These are phyloP conservation scores for Druceiella hillmani DNA, from an alignment of 2,888 invertebrate species.

Conservation along the genomic window DNA sequence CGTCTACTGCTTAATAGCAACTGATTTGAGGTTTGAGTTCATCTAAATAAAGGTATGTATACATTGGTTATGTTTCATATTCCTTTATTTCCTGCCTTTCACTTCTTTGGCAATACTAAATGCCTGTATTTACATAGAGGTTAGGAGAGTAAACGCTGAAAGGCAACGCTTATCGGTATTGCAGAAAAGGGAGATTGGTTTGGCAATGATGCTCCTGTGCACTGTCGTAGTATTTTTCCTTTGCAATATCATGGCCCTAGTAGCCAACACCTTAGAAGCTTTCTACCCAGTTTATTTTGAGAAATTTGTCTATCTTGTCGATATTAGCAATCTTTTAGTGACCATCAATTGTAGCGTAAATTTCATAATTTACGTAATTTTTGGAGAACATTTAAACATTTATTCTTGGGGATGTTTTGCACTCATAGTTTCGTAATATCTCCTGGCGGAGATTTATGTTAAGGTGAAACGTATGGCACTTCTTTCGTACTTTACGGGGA, in stretches of 20 bases:
- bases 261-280: conserved; percentile 81
- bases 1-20: conserved; percentile 67
- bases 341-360: conserved; percentile 97
- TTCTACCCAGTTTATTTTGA: no score
- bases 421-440: conserved; percentile 48
- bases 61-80: conserved; percentile 89
- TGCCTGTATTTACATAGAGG: conserved; percentile 84
- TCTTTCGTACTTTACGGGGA: conserved; percentile 78
- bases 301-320: conserved; percentile 61
- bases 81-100: conserved; percentile 93
- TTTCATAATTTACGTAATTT: conserved; percentile 96
- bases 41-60: conserved; percentile 84
- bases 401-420: conserved; percentile 77
- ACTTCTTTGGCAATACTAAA: conserved; percentile 84
- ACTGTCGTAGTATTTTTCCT: conserved; percentile 93
- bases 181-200: conserved; percentile 86
- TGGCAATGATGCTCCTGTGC: conserved; percentile 92
- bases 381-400: conserved; percentile 94
- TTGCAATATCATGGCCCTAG: conserved; percentile 83
- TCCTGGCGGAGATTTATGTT: conserved; percentile 51
- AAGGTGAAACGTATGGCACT: conserved; percentile 73
- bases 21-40: conserved; percentile 61
- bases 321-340: conserved; percentile 85
- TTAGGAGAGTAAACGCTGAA: conserved; percentile 84
- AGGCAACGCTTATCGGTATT: conserved; percentile 83